A percentile compares a stretch with the other conserved stretches of the same genome.
phyloP scores from a whole-genome alignment of 2,113 vertebrate species.

The Alethe diademata region DNA sequence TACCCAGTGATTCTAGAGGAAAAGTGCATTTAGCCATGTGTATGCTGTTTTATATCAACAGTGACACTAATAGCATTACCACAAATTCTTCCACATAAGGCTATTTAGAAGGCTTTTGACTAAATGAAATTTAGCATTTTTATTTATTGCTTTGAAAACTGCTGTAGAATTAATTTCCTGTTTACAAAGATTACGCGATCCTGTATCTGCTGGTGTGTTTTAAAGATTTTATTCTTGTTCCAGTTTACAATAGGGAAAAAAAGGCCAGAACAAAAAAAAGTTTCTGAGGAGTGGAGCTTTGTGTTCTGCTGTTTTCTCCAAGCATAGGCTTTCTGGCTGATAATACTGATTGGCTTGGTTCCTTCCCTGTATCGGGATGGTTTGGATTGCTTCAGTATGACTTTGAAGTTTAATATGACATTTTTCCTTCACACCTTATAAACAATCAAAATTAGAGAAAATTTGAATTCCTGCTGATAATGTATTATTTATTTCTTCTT shows the following conservation, averaged over 20 bases:
- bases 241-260: background rate
- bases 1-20: background rate
- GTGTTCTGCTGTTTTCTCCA: background rate
- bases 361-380: background rate
- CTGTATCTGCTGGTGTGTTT: background rate
- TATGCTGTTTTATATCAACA: slow-evolving; percentile 5
- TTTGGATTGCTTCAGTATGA: background rate
- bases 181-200: background rate
- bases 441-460: background rate
- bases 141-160: slow-evolving; percentile 23
- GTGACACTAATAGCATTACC: slow-evolving; percentile 10
- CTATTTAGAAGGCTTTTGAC: background rate
- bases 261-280: background rate
- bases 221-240: background rate
- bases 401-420: background rate
- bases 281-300: background rate
- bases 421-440: background rate
- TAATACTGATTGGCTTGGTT: background rate
- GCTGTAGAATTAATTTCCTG: background rate
- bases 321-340: background rate
- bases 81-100: background rate
- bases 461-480: background rate
- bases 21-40: background rate
- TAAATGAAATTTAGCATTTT: background rate
- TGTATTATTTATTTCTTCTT: background rate